Conservation (phyloP, 2,797 vertebrate genomes). For the Ceryle rudis region DNA sequence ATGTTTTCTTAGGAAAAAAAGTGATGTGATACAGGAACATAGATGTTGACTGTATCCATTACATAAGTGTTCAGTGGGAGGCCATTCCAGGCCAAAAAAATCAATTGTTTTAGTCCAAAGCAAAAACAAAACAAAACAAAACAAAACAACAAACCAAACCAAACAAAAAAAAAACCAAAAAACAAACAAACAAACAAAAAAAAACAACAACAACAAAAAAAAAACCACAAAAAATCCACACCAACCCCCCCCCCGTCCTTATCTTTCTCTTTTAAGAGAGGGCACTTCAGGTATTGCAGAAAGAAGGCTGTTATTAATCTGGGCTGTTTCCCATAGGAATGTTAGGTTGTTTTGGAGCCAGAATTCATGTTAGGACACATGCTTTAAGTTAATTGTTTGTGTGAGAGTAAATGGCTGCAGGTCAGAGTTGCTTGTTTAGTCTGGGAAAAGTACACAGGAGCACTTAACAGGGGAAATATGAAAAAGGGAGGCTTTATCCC, state of each 20-base stretch:
- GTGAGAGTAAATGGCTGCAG: slow-evolving; percentile 61
- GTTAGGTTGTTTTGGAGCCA: slow-evolving; percentile 38
- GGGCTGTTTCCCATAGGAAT: slow-evolving; percentile 65
- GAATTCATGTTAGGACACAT: slow-evolving; percentile 66
- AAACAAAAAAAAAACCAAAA: too few species aligned
- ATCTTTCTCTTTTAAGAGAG: slow-evolving; percentile 52
- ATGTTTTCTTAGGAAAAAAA: slow-evolving; percentile 6
- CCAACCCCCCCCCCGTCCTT: not conserved
- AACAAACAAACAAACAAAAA: too few species aligned
- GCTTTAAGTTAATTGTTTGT: slow-evolving; percentile 65
- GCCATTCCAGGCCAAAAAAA: slow-evolving; percentile 21
- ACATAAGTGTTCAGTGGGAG: not conserved
- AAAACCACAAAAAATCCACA: too few species aligned
- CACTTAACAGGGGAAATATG: slow-evolving; percentile 44
- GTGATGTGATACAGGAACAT: not conserved
- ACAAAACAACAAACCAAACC: too few species aligned
- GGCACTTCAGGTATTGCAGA: slow-evolving; percentile 54
- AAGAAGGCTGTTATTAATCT: slow-evolving; percentile 66
- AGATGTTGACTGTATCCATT: not conserved
- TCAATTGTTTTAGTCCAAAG: slow-evolving; percentile 14
- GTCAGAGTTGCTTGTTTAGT: slow-evolving; percentile 67
- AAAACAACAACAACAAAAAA: too few species aligned
- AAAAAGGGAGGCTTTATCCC: slow-evolving; percentile 45
- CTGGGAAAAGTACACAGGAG: slow-evolving; percentile 57
- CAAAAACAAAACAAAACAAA: not conserved